Conservation (phyloP, 1,140 invertebrate species). For the Drosophila lacteicornis region DNA sequence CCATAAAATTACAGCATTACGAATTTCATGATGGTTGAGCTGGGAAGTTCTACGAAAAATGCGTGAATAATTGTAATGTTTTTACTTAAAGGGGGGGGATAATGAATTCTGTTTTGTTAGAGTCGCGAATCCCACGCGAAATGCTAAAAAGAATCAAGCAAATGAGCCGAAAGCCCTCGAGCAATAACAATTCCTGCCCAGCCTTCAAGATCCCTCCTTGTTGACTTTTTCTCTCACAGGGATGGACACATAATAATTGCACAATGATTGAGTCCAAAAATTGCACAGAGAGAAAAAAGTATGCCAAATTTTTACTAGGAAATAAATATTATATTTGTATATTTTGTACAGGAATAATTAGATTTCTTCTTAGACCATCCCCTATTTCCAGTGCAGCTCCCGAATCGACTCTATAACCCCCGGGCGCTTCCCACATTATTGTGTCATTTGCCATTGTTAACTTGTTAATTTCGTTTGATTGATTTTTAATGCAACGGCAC, state of each 20-base stretch:
- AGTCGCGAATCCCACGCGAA: conserved; percentile 38
- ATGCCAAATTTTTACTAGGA: neutral
- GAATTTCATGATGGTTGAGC: conserved; percentile 24
- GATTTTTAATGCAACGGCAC: conserved; percentile 72
- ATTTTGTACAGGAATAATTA: too few species aligned
- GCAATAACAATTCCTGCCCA: conserved; percentile 30
- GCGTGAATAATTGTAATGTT: conserved; percentile 53
- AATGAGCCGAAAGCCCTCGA: conserved; percentile 55
- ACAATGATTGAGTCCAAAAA: conserved; percentile 58
- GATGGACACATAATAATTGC: conserved; percentile 68
- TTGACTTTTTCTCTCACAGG: conserved; percentile 62
- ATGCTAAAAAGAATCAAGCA: conserved; percentile 37
- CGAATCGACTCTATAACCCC: conserved; percentile 33
- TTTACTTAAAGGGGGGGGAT: conserved; percentile 10
- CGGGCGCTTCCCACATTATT: conserved; percentile 70
- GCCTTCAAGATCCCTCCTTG: conserved; percentile 25
- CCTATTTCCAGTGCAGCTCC: conserved; percentile 6
- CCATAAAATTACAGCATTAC: conserved; percentile 57
- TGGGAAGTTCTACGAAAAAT: conserved; percentile 2
- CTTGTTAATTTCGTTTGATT: conserved; percentile 82
- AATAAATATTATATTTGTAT: neutral
- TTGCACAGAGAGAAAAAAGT: conserved; percentile 6
- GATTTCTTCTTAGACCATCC: too few species aligned
- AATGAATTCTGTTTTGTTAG: conserved; percentile 19
- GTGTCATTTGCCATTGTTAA: conserved; percentile 64